Evolutionary conservation across 2,113 vertebrate genomes (phyloP).

Genomic region (Epinephelus moara): DNA sequence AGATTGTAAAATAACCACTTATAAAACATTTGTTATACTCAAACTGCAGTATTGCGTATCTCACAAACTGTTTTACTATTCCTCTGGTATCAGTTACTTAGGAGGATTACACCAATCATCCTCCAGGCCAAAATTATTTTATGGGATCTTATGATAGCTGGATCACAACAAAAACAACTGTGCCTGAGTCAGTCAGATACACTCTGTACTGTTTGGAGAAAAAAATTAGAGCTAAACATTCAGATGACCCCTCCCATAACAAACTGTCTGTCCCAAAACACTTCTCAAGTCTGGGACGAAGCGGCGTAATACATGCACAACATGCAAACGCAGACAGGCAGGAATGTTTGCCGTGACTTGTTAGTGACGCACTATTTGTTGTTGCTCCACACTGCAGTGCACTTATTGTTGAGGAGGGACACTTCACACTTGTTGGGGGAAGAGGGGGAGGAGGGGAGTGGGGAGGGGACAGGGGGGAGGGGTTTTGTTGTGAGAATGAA

Average conservation of each 20-base stretch:
- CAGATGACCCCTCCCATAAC: slow-evolving; percentile 31
- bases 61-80: slow-evolving; percentile 25
- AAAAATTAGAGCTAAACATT: slow-evolving; percentile 9
- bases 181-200: not conserved
- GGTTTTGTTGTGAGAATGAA: slow-evolving; percentile 65
- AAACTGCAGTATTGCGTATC: slow-evolving; percentile 7
- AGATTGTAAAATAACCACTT: slow-evolving; percentile 36
- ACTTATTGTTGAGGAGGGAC: slow-evolving; percentile 62
- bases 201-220: not conserved
- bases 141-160: not conserved
- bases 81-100: slow-evolving; percentile 5
- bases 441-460: not conserved
- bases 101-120: slow-evolving; percentile 23
- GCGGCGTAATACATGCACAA: slow-evolving; percentile 38
- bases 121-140: slow-evolving; percentile 10
- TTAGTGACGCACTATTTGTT: slow-evolving; percentile 83
- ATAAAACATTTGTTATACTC: not conserved
- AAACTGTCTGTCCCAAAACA: slow-evolving; percentile 15
- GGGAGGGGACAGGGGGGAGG: slow-evolving; percentile 46
- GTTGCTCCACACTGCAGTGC: slow-evolving; percentile 58
- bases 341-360: slow-evolving; percentile 69
- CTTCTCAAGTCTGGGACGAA: slow-evolving; percentile 20
- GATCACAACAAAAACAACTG: not conserved
- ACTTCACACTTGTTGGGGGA: slow-evolving; percentile 48
- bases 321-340: slow-evolving; percentile 52